Base-by-base conservation (phyloP, 1,140 invertebrate species). In the Melanaphis sacchari region DNA sequence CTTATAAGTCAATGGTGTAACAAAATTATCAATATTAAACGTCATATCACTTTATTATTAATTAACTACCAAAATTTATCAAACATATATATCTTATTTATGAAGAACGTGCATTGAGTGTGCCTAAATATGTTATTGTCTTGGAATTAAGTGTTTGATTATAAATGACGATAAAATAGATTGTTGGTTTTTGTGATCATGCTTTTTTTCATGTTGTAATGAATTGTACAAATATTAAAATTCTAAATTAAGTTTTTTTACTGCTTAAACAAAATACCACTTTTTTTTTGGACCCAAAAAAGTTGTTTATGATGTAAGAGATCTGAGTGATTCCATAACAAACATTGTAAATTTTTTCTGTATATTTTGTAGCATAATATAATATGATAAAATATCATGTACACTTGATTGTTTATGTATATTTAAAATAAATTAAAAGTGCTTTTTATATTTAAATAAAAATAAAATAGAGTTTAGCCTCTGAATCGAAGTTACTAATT, bases 141-240 rank as follows among this genome's bases (percentile, higher is more conserved):
- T 18, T 15, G 5, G 4, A n/a, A 76, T 66, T n/a, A 36, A 76
- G 59, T 76, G 1, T 76, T 76, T n/a, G n/a, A n/a, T 76, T n/a
- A 76, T 76, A 59, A 59, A 76, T n/a, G 11, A 76, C 59, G 15
- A 15, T n/a, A n/a, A n/a, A 76, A 76, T n/a, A 31, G 15, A n/a
- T 76, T 76, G 59, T 76, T 66, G n/a, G 15, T n/a, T 59, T 59
- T 59, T n/a, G 59, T 66, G 31, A 4, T n/a, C 31, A 11, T 66
- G 26, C 31, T n/a, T 76, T 76, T 43, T 76, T n/a, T n/a, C 3
- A n/a, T 0, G 31, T 76, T 76, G 11, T 76, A 76, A n/a, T 76
- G n/a, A 76, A 76, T 76, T 76, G 59, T 76, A 76, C 18, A n/a
- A 76, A 66, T 76, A 76, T n/a, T 76, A 76, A n/a, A 76, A n/a